Percentiles rank a stretch among this genome's conserved stretches.
These are phyloP conservation scores for Ceramica pisi DNA, from an alignment of 2,888 invertebrate genomes.

Conservation along the genomic window DNA sequence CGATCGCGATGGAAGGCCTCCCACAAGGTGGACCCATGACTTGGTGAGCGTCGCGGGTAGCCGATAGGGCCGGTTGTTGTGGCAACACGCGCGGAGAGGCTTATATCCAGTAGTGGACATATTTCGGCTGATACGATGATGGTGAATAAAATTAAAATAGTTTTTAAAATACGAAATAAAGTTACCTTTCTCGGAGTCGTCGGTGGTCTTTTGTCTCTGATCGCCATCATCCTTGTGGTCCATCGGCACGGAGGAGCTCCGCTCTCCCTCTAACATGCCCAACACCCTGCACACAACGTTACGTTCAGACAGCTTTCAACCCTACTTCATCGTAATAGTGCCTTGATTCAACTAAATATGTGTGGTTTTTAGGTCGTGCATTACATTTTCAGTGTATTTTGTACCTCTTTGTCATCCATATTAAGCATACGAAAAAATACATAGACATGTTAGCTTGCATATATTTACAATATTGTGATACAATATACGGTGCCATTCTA, in stretches of 20 bases:
- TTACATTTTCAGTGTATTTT: constrained; percentile 18
- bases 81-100: too few relatives aligned
- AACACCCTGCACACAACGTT: constrained; percentile 77
- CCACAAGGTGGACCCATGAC: too few relatives aligned
- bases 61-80: too few relatives aligned
- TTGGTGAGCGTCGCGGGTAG: too few relatives aligned
- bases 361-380: constrained; percentile 48
- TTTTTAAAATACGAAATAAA: too few relatives aligned
- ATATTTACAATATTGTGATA: too few relatives aligned
- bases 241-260: constrained; percentile 82
- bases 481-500: too few relatives aligned
- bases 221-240: constrained; percentile 79
- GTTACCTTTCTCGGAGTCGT: constrained; percentile 65
- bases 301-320: constrained; percentile 17
- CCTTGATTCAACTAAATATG: constrained; percentile 29
- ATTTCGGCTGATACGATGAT: too few relatives aligned
- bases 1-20: too few relatives aligned
- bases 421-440: constrained; percentile 47
- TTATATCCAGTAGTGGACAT: too few relatives aligned
- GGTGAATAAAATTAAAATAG: too few relatives aligned
- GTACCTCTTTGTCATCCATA: constrained; percentile 50
- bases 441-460: constrained; percentile 49
- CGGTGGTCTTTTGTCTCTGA: constrained; percentile 23
- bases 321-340: background rate
- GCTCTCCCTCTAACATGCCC: constrained; percentile 78